These are phyloP conservation scores for Metridium senile DNA, from an alignment of 92 coral and sea anemone species.

Conservation along the genomic window DNA sequence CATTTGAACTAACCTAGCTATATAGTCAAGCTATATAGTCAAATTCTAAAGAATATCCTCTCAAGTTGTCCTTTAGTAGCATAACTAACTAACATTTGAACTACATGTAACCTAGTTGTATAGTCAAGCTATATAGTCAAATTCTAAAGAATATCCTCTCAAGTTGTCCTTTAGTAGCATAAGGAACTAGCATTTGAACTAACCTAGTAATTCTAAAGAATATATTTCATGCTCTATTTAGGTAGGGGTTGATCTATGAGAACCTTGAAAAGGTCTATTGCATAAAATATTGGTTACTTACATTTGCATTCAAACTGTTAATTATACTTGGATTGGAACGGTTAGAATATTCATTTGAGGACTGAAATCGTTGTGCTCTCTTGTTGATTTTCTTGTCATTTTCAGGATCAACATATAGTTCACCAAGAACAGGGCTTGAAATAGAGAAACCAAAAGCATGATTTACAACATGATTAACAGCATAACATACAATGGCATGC, in stretches of 20 bases:
- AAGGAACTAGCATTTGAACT: too few species aligned
- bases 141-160: not conserved
- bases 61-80: constrained; percentile 13
- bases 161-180: too few species aligned
- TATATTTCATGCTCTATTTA: too few species aligned
- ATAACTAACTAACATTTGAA: not conserved
- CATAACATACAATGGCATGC: too few species aligned
- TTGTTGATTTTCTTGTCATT: constrained; percentile 77
- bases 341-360: constrained; percentile 42
- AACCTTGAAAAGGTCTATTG: too few species aligned
- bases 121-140: too few species aligned
- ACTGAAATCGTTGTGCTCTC: constrained; percentile 91
- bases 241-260: too few species aligned
- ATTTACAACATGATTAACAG: not conserved
- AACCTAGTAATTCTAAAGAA: too few species aligned
- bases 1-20: too few species aligned
- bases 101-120: not conserved
- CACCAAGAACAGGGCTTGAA: constrained; percentile 51
- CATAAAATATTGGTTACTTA: constrained; percentile 55
- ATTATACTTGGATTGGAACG: constrained; percentile 72
- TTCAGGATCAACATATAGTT: constrained; percentile 72
- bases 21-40: too few species aligned
- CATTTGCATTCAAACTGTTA: constrained; percentile 72
- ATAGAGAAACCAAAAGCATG: not conserved
- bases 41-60: too few species aligned